phyloP scores from a whole-genome alignment of 2,888 invertebrate species.

The Mactromeris polynyma region DNA sequence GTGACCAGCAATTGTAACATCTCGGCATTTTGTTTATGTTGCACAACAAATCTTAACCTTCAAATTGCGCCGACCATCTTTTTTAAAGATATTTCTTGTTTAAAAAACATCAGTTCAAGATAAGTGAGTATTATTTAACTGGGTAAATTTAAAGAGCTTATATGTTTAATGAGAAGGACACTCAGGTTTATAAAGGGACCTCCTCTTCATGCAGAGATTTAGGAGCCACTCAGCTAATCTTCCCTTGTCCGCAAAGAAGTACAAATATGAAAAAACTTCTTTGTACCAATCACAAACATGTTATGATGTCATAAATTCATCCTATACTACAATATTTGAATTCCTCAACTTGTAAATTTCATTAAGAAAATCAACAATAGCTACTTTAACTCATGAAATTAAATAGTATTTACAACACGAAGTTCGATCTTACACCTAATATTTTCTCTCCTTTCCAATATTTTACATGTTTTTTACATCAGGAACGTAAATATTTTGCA shows the following conservation, averaged over 20 bases:
- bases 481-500: neutral
- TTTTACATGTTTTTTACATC: neutral
- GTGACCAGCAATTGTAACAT: too few relatives aligned
- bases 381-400: neutral
- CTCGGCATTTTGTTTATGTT: too few relatives aligned
- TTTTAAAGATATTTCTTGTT: too few relatives aligned
- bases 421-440: neutral
- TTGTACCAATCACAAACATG: neutral
- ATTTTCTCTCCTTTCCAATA: neutral
- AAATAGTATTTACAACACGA: neutral
- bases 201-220: too few relatives aligned
- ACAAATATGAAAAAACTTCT: neutral
- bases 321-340: neutral
- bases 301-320: neutral
- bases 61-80: too few relatives aligned
- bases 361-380: conserved; percentile 6
- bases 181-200: too few relatives aligned
- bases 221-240: too few relatives aligned
- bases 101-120: too few relatives aligned
- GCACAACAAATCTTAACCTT: too few relatives aligned
- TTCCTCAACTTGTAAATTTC: neutral
- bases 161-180: too few relatives aligned
- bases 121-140: too few relatives aligned
- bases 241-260: neutral
- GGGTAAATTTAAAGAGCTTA: too few relatives aligned